Evolutionary conservation across 2,797 vertebrate genomes (phyloP).

Genomic region (Lemur catta): DNA sequence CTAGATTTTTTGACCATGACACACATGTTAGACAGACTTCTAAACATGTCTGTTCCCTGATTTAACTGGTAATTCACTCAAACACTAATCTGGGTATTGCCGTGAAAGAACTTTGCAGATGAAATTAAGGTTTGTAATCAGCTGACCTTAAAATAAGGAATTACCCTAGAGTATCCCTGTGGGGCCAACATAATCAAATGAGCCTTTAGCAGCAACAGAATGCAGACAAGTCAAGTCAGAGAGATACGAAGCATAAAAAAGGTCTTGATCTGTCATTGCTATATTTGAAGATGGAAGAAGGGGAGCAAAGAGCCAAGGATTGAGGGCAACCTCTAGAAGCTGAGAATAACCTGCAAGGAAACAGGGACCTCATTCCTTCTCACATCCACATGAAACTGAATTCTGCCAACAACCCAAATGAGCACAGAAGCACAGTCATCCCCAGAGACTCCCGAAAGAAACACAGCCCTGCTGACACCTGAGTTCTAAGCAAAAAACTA

Average conservation of each 20-base stretch:
- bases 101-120: neutral
- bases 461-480: neutral
- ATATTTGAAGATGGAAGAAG: neutral
- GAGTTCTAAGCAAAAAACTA: neutral
- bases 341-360: neutral
- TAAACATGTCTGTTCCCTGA: neutral
- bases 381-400: neutral
- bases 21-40: neutral
- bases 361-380: neutral
- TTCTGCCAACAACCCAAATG: neutral
- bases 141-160: neutral
- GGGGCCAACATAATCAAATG: neutral
- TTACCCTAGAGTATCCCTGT: neutral
- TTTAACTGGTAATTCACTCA: neutral
- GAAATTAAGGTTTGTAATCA: conserved; percentile 1
- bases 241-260: neutral
- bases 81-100: neutral
- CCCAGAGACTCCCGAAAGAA: neutral
- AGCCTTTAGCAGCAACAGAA: neutral
- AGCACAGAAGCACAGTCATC: neutral
- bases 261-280: neutral
- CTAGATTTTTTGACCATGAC: neutral
- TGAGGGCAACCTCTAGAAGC: neutral
- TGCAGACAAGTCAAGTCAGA: neutral
- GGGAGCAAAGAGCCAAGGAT: neutral